A percentile compares a stretch with the other conserved stretches of the same genome.
Evolutionary conservation across 2,888 invertebrate species (phyloP).

Genomic region (Callinectes sapidus): DNA sequence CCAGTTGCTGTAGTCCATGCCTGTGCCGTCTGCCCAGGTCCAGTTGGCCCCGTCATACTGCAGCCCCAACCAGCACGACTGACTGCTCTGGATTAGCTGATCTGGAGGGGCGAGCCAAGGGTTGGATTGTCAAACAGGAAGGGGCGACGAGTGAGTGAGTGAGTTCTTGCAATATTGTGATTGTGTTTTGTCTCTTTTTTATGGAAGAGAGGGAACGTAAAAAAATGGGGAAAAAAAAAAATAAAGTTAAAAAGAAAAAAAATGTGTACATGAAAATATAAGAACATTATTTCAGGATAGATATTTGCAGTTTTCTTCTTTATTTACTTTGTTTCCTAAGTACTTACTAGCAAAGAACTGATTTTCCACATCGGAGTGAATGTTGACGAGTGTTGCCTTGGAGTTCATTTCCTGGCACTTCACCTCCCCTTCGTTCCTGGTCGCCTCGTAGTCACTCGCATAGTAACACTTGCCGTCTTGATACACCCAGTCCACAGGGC

Average conservation of each 20-base stretch:
- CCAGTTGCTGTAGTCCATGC: conserved; percentile 51
- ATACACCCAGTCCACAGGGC: conserved; percentile 53
- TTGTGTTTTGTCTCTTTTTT: background rate
- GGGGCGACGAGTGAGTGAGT: too few relatives aligned
- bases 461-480: conserved; percentile 58
- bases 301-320: too few relatives aligned
- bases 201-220: too few relatives aligned
- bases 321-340: background rate
- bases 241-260: background rate
- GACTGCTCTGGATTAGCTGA: conserved; percentile 30
- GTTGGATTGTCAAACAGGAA: background rate
- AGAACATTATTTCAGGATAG: too few relatives aligned
- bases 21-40: conserved; percentile 57
- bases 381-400: conserved; percentile 46
- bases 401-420: conserved; percentile 55
- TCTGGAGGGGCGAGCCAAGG: conserved; percentile 8
- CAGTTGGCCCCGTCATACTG: conserved; percentile 34
- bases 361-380: conserved; percentile 57
- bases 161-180: background rate
- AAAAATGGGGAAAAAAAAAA: background rate
- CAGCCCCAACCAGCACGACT: conserved; percentile 45
- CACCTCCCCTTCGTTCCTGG: conserved; percentile 49
- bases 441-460: conserved; percentile 28
- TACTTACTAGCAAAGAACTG: conserved; percentile 43
- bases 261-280: background rate